These are phyloP conservation scores for Zaprionus capensis DNA, from an alignment of 1,140 invertebrate species.

Conservation along the genomic window DNA sequence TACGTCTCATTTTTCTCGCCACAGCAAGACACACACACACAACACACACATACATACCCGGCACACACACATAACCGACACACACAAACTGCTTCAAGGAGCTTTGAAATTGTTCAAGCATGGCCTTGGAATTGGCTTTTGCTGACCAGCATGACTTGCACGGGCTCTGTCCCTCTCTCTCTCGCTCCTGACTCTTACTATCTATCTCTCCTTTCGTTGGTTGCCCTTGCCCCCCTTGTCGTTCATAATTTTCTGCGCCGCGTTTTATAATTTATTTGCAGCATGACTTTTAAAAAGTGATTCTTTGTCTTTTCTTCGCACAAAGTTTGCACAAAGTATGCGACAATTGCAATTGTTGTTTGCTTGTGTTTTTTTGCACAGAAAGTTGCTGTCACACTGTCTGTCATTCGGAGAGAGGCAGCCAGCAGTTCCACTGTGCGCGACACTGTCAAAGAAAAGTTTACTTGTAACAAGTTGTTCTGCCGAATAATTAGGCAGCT, in stretches of 20 bases:
- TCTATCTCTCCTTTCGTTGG: neutral
- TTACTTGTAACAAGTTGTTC: constrained; percentile 58
- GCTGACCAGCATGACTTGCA: constrained; percentile 6
- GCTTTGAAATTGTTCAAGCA: constrained; percentile 8
- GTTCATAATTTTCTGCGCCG: constrained; percentile 21
- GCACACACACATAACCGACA: neutral
- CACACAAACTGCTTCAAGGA: neutral
- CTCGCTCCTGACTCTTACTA: neutral
- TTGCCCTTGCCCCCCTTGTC: neutral
- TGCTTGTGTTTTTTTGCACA: constrained; percentile 15
- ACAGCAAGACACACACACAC: neutral
- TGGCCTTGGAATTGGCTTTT: constrained; percentile 25
- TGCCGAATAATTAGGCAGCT: constrained; percentile 67
- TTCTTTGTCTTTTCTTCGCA: constrained; percentile 41
- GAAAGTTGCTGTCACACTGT: neutral
- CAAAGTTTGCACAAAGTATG: constrained; percentile 50
- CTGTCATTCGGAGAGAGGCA: neutral
- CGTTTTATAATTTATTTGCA: constrained; percentile 58
- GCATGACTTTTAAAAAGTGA: constrained; percentile 58
- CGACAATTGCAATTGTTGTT: constrained; percentile 68
- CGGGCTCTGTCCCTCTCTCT: neutral
- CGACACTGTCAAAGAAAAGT: constrained; percentile 48
- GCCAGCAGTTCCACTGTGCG: neutral
- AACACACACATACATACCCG: neutral
- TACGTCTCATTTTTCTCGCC: constrained; percentile 44